phyloP scores from a whole-genome alignment of 2,113 vertebrate species.

The Oncorhynchus masou region DNA sequence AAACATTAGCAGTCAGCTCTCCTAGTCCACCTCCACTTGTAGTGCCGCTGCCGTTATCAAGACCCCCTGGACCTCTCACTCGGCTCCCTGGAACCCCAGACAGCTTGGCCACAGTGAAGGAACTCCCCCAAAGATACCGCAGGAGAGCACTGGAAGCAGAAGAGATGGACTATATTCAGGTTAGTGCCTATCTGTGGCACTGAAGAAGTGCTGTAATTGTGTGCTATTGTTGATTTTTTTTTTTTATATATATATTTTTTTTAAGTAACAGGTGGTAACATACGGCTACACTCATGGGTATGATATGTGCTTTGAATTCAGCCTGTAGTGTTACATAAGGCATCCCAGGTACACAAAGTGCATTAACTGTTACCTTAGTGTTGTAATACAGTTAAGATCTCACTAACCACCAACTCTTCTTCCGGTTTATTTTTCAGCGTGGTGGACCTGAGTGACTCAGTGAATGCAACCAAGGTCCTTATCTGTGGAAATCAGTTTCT shows the following conservation, averaged over 20 bases:
- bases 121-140: conserved; percentile 70
- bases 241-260: no score
- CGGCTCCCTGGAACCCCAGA: conserved; percentile 64
- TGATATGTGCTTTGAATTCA: no score
- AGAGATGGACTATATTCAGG: conserved; percentile 79
- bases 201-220: not conserved
- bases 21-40: conserved; percentile 29
- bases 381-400: no score
- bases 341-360: no score
- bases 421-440: conserved; percentile 55
- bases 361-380: no score
- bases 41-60: conserved; percentile 33
- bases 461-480: conserved; percentile 40
- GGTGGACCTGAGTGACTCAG: conserved; percentile 66
- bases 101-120: conserved; percentile 64
- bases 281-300: no score
- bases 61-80: conserved; percentile 46
- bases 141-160: conserved; percentile 64
- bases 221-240: no score
- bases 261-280: no score
- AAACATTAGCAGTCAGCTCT: conserved; percentile 43
- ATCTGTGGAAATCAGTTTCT: conserved; percentile 45
- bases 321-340: no score
- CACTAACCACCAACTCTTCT: not conserved
- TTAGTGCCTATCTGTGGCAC: conserved; percentile 29